Evolutionary conservation across 2,888 invertebrate species (phyloP).

Genomic region (Myopa testacea): DNA sequence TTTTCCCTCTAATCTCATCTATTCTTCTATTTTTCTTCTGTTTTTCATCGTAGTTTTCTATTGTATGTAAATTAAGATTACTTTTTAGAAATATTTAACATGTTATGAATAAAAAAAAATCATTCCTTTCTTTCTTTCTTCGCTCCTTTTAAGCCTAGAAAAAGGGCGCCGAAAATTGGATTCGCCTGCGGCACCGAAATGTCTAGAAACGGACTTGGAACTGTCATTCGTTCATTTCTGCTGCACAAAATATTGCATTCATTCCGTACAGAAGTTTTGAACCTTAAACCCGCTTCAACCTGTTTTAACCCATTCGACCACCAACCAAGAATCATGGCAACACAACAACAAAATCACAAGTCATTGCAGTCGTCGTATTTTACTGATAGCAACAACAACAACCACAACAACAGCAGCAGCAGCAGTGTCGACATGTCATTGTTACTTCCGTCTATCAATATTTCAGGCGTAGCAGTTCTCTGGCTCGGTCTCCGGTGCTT

Average conservation of each 20-base stretch:
- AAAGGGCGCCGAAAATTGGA: neutral
- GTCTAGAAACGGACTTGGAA: neutral
- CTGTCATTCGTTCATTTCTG: neutral
- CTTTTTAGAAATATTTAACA: no score
- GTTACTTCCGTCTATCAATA: conserved; percentile 37
- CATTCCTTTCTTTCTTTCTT: neutral
- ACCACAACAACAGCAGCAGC: neutral
- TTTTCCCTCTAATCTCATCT: no score
- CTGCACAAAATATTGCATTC: neutral
- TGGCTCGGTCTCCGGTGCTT: neutral
- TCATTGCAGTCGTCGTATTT: conserved; percentile 2
- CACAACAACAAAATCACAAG: conserved; percentile 12
- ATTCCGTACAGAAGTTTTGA: neutral
- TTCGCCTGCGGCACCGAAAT: neutral
- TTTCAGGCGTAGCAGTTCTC: conserved; percentile 4
- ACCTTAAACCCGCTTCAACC: neutral
- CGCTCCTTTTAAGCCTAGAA: no score
- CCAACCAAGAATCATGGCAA: neutral
- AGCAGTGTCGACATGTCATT: conserved; percentile 23
- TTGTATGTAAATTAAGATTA: no score
- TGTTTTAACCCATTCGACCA: neutral
- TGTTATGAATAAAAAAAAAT: no score
- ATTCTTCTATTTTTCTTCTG: no score
- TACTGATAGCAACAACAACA: conserved; percentile 1
- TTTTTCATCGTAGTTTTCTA: no score